These are phyloP conservation scores for Alfaro cultratus DNA, from an alignment of 2,797 vertebrate genomes.

Conservation along the genomic window DNA sequence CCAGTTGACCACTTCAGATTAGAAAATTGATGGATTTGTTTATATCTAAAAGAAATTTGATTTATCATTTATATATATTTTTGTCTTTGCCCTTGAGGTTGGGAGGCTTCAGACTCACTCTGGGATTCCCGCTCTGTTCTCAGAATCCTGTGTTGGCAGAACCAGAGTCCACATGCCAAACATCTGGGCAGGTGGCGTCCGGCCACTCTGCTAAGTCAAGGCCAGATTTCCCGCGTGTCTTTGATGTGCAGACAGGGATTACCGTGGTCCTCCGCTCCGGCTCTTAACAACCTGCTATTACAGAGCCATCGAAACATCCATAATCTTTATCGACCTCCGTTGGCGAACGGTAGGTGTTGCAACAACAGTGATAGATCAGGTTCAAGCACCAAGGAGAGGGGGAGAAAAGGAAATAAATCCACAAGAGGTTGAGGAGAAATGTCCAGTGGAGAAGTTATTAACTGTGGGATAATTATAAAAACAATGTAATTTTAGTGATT, in stretches of 20 bases:
- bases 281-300: slow-evolving; percentile 58
- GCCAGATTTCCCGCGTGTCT: slow-evolving; percentile 63
- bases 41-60: background rate
- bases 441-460: slow-evolving; percentile 23
- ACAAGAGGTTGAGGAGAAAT: slow-evolving; percentile 4
- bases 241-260: slow-evolving; percentile 73
- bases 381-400: slow-evolving; percentile 6
- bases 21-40: background rate
- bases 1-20: background rate
- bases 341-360: slow-evolving; percentile 46
- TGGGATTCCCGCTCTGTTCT: slow-evolving; percentile 51
- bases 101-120: slow-evolving; percentile 43
- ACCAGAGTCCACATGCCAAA: slow-evolving; percentile 63
- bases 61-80: no score
- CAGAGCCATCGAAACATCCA: slow-evolving; percentile 51
- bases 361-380: slow-evolving; percentile 42
- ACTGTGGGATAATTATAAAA: slow-evolving; percentile 38
- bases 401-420: slow-evolving; percentile 12
- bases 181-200: slow-evolving; percentile 78
- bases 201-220: slow-evolving; percentile 66
- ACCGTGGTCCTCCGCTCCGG: slow-evolving; percentile 42
- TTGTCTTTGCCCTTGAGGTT: slow-evolving; percentile 53
- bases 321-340: slow-evolving; percentile 57
- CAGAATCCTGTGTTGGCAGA: slow-evolving; percentile 67
- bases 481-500: slow-evolving; percentile 25